A percentile compares a stretch with the other conserved stretches of the same genome.
phyloP scores from a whole-genome alignment of 2,113 vertebrate genomes.

The Sula dactylatra region DNA sequence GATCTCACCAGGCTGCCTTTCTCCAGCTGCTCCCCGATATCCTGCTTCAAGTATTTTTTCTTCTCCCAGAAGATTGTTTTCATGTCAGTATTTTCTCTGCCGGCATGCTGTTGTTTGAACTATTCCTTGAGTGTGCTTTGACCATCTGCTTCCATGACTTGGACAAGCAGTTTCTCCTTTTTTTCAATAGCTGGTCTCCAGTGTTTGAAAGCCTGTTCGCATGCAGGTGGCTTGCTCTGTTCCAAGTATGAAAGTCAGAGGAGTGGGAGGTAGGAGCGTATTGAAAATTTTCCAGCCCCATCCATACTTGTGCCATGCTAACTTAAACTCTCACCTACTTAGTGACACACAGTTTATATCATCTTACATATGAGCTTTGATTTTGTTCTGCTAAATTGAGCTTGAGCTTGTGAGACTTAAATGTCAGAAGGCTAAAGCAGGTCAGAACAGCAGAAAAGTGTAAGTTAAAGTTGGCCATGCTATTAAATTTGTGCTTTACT shows the following conservation, averaged over 20 bases:
- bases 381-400: not conserved
- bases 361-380: not conserved
- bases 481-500: not conserved
- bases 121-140: not conserved
- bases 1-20: not conserved
- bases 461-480: not conserved
- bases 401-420: not conserved
- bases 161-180: not conserved
- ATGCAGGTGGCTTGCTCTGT: not conserved
- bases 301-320: not conserved
- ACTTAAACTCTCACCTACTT: not conserved
- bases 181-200: not conserved
- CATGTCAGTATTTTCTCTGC: not conserved
- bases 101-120: not conserved
- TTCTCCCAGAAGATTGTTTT: not conserved
- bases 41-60: not conserved
- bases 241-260: not conserved
- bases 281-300: not conserved
- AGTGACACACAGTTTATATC: not conserved
- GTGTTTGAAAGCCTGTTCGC: not conserved
- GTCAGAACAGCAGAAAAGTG: not conserved
- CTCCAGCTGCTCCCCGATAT: not conserved
- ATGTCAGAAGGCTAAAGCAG: conserved; percentile 2
- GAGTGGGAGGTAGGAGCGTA: not conserved
- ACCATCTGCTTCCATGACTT: not conserved